These are phyloP conservation scores for Iphiclides podalirius DNA, from an alignment of 2,888 invertebrate species.

Conservation along the genomic window DNA sequence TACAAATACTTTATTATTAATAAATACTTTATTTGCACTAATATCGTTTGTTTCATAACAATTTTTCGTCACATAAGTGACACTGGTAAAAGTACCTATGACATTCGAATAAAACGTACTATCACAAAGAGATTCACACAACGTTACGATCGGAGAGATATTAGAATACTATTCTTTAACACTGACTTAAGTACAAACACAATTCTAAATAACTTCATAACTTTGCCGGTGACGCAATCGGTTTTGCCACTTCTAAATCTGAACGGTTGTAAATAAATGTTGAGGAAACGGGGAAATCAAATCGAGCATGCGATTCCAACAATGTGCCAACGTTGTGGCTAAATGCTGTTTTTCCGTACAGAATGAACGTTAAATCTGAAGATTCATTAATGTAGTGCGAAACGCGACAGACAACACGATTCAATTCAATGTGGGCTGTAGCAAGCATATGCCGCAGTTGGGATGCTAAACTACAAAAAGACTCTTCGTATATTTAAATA, in stretches of 20 bases:
- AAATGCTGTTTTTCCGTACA: too few relatives aligned
- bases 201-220: slow-evolving; percentile 2
- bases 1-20: slow-evolving; percentile 3
- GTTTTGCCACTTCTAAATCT: slow-evolving; percentile 10
- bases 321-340: slow-evolving; percentile 26
- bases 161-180: background rate
- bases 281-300: slow-evolving; percentile 8
- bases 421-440: too few relatives aligned
- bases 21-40: background rate
- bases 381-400: too few relatives aligned
- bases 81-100: too few relatives aligned
- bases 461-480: too few relatives aligned
- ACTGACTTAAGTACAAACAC: background rate
- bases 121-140: background rate
- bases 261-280: background rate
- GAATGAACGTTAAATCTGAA: too few relatives aligned
- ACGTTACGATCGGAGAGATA: background rate
- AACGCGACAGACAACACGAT: too few relatives aligned
- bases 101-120: too few relatives aligned
- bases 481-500: too few relatives aligned
- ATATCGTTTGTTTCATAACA: too few relatives aligned
- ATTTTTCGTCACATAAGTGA: too few relatives aligned
- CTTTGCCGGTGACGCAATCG: slow-evolving; percentile 4
- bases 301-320: background rate
- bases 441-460: too few relatives aligned